Evolutionary conservation across 2,113 vertebrate species (phyloP), one percentile per base, ranked within the genome.

Genomic region (Puntigrus tetrazona): DNA sequence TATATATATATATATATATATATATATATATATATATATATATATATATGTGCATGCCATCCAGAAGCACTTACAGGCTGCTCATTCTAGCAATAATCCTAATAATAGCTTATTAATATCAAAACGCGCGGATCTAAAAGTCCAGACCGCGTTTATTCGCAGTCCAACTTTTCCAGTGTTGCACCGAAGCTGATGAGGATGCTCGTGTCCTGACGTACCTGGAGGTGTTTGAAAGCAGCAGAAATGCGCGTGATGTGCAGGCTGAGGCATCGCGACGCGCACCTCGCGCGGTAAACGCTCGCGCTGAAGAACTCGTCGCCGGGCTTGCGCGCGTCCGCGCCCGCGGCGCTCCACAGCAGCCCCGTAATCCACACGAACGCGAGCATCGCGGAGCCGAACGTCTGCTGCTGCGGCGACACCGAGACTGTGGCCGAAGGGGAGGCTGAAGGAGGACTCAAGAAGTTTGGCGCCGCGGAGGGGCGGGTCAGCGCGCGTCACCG

Each of bases 211-310:
- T 70, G 83, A 81, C 91, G 63, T 95, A 98, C 97, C 97, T 98
- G 97, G 25, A 95, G 94, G 91, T 96, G 96, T 93, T 96, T 97
- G 94, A 96, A 96, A 79, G 96, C 96, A 78, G 96, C 96, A 81
- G 97, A 97, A 94, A 98, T 96, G 93, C 97, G 97, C 79, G 97
- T 98, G 94, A 98, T 96, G 94, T 98, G 97, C 91, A 98, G 94
- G 75, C 97, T 97, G 84, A 98, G 96, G 92, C 97, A 98, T 89
- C 97, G 94, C 89, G 97, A 96, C 61, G 96, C 92, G 94, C 97
- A 98, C 93, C 97, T 94, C 67, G 97, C 97, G 89, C 95, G 93
- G 89, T 93, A 95, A 82, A 97, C 89, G 31, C 96, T 95, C 88
- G 65, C 91, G 20, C 95, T 88, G 87, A 95, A 93, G 92, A 96